Evolutionary conservation across 1,140 invertebrate genomes (phyloP).

Genomic region (Microplitis mediator): DNA sequence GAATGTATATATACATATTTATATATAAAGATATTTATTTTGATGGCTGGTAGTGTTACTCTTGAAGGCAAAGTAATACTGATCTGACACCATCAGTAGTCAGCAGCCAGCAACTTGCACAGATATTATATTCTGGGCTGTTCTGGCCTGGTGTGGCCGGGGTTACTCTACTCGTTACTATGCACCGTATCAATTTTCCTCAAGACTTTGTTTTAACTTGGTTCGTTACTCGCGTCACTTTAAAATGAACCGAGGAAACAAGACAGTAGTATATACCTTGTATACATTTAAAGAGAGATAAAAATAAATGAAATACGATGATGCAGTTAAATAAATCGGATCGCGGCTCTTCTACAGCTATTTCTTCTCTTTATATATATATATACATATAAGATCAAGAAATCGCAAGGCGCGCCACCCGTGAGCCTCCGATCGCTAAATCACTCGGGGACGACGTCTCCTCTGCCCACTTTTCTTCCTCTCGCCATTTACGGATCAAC

Average conservation of each 20-base stretch:
- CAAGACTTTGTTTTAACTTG: neutral
- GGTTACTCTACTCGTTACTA: neutral
- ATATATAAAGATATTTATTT: too few relatives aligned
- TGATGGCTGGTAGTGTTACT: too few relatives aligned
- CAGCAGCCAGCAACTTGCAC: too few relatives aligned
- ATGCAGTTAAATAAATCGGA: conserved; percentile 23
- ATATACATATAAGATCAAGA: conserved; percentile 13
- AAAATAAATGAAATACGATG: conserved; percentile 2
- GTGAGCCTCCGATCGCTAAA: conserved; percentile 28
- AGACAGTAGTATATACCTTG: neutral
- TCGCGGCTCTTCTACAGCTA: conserved; percentile 19
- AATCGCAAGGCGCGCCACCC: conserved; percentile 23
- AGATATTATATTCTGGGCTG: too few relatives aligned
- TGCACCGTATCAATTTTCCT: conserved; percentile 16
- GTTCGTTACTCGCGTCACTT: conserved; percentile 16
- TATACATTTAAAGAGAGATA: neutral
- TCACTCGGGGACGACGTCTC: conserved; percentile 25
- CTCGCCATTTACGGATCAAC: conserved; percentile 27
- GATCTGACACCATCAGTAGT: too few relatives aligned
- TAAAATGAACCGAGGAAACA: conserved; percentile 3
- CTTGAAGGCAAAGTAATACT: too few relatives aligned
- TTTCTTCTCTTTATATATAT: neutral
- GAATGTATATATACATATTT: too few relatives aligned
- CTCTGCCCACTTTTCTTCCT: conserved; percentile 30
- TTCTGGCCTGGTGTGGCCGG: too few relatives aligned